These are phyloP conservation scores for Acronicta leporina DNA, from an alignment of 2,888 invertebrate genomes.

Conservation along the genomic window DNA sequence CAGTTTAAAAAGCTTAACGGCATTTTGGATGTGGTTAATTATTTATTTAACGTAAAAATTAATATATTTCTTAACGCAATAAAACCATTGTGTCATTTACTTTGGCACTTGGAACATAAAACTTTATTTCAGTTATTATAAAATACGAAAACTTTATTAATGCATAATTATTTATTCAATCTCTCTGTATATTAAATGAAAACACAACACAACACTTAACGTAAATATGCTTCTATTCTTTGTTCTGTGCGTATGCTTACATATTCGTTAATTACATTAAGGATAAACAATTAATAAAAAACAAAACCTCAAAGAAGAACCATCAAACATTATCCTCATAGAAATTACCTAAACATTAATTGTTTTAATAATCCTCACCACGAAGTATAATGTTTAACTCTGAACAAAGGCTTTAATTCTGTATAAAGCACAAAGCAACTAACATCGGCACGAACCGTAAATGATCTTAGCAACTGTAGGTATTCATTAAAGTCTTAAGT, in stretches of 20 bases:
- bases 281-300: neutral
- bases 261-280: no score
- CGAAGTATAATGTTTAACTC: constrained; percentile 9
- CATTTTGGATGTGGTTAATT: constrained; percentile 61
- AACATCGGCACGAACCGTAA: constrained; percentile 38
- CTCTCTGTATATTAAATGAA: no score
- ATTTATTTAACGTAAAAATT: constrained; percentile 44
- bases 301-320: neutral
- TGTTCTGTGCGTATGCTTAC: no score
- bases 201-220: no score
- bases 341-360: neutral
- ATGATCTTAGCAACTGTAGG: constrained; percentile 55
- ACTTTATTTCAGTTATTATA: no score
- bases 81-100: neutral
- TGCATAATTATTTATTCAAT: no score
- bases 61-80: constrained; percentile 5
- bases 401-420: constrained; percentile 21
- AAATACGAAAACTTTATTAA: no score
- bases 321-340: constrained; percentile 4
- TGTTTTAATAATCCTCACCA: constrained; percentile 6
- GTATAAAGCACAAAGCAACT: constrained; percentile 25
- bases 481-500: constrained; percentile 69
- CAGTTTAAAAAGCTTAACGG: constrained; percentile 68
- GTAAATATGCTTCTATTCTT: no score
- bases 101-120: neutral